These are phyloP conservation scores for Gallirallus australis DNA, from an alignment of 2,797 vertebrate genomes.

Conservation along the genomic window DNA sequence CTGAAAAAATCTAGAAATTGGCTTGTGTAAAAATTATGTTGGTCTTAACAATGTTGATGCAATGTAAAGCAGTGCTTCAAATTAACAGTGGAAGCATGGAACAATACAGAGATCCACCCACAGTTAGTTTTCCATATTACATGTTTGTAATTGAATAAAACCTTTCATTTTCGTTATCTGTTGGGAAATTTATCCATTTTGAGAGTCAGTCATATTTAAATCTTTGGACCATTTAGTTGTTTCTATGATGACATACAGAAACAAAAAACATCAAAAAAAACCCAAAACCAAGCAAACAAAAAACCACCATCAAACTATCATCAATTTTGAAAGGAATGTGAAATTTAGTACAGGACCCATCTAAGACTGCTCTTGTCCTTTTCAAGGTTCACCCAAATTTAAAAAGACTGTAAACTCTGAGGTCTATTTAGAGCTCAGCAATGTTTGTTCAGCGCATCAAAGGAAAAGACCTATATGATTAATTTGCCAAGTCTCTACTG, in stretches of 20 bases:
- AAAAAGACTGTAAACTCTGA: not conserved
- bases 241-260: not conserved
- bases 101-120: not conserved
- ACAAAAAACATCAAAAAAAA: not conserved
- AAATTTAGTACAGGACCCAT: not conserved
- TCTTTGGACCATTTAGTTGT: not conserved
- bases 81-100: not conserved
- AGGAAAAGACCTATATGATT: rapidly evolving
- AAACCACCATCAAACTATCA: not conserved
- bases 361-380: not conserved
- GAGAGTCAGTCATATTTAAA: not conserved
- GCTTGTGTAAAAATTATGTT: not conserved
- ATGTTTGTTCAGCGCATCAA: not conserved
- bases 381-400: not conserved
- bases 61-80: not conserved
- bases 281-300: not conserved
- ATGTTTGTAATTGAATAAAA: not conserved
- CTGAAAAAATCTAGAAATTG: not conserved
- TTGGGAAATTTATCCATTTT: not conserved
- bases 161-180: not conserved
- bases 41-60: not conserved
- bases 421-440: not conserved
- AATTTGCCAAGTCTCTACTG: not conserved
- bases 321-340: not conserved
- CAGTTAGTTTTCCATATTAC: not conserved